Conservation (phyloP, 1,140 invertebrate species). For the Triops cancriformis region DNA sequence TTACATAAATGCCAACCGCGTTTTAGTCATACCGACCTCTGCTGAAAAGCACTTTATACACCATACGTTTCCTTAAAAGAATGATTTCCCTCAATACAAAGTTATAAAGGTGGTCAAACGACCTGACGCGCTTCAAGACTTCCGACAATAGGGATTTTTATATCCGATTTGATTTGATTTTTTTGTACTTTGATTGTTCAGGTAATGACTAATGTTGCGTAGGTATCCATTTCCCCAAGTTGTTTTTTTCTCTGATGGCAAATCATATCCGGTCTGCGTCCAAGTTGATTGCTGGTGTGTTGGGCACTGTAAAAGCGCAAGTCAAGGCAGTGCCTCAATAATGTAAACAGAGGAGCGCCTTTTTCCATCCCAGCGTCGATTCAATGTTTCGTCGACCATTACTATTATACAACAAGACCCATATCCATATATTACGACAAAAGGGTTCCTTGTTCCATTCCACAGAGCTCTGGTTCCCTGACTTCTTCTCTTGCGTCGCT, state of each 20-base stretch:
- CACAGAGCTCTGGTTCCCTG: constrained; percentile 7
- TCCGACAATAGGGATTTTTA: no score
- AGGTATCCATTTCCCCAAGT: not conserved
- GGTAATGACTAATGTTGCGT: not conserved
- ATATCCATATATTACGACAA: constrained; percentile 14
- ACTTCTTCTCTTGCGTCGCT: not conserved
- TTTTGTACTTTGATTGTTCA: no score
- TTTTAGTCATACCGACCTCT: no score
- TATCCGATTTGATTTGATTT: no score
- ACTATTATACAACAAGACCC: constrained; percentile 10
- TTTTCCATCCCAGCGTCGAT: not conserved
- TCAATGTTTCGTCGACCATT: constrained; percentile 13
- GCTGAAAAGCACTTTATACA: no score
- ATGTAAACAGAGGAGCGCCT: constrained; percentile 12
- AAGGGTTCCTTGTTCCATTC: constrained; percentile 13
- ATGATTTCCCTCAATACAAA: no score
- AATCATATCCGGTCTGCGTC: not conserved
- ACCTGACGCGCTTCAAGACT: no score
- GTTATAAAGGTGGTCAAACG: no score
- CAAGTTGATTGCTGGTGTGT: constrained; percentile 1
- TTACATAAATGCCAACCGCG: no score
- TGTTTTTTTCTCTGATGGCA: not conserved
- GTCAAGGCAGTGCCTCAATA: not conserved
- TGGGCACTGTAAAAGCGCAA: not conserved
- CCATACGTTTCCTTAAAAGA: no score